Evolutionary conservation across 2,888 invertebrate genomes (phyloP).

Genomic region (Caenorhabditis sp.): DNA sequence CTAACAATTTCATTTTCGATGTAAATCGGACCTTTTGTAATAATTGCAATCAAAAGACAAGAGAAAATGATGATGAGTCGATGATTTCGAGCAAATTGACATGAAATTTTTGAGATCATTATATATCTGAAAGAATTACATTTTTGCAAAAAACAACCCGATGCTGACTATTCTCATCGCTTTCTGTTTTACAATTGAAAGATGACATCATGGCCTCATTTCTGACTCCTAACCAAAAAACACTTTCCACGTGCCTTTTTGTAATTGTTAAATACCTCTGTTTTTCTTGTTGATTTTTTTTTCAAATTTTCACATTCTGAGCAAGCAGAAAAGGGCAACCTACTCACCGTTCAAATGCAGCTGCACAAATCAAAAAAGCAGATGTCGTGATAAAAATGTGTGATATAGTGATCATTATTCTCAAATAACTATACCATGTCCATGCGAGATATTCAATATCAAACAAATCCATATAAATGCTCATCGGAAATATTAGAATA

Average conservation of each 20-base stretch:
- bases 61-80: slow-evolving; percentile 49
- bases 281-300: no score
- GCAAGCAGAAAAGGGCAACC: not conserved
- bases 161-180: no score
- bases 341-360: slow-evolving; percentile 59
- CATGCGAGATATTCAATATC: slow-evolving; percentile 55
- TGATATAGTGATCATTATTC: slow-evolving; percentile 57
- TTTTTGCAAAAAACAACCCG: no score
- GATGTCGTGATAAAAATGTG: slow-evolving; percentile 64
- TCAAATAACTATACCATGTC: slow-evolving; percentile 64
- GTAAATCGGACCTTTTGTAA: slow-evolving; percentile 64
- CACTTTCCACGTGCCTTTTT: no score
- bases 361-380: slow-evolving; percentile 64
- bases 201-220: not conserved
- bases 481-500: slow-evolving; percentile 65
- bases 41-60: slow-evolving; percentile 56
- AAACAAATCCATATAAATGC: slow-evolving; percentile 67
- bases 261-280: no score
- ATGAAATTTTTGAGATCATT: slow-evolving; percentile 63
- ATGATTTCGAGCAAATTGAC: slow-evolving; percentile 52
- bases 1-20: slow-evolving; percentile 61
- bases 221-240: no score
- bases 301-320: no score
- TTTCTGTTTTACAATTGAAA: not conserved
- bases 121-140: slow-evolving; percentile 40